phyloP scores from a whole-genome alignment of 2,888 invertebrate species.

The Drosophila seclusa region DNA sequence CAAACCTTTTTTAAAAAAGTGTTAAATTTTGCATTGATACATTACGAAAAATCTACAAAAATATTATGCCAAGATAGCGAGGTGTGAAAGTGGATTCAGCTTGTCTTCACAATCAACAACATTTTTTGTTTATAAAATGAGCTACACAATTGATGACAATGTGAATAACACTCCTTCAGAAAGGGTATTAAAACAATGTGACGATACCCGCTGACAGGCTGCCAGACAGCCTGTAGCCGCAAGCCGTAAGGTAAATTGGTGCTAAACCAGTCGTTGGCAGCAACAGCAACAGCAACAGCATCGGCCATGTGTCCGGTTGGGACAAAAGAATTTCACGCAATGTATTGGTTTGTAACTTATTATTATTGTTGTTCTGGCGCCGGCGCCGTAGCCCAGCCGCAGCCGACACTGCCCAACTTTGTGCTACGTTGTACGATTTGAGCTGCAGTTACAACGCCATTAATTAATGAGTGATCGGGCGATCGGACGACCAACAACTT shows the following conservation, averaged over 20 bases:
- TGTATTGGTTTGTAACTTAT: conserved; percentile 45
- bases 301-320: conserved; percentile 68
- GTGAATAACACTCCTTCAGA: background rate
- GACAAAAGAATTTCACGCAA: conserved; percentile 66
- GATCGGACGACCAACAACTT: conserved; percentile 43
- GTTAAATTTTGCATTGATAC: background rate
- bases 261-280: conserved; percentile 62
- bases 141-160: background rate
- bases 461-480: conserved; percentile 62
- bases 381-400: too few species aligned
- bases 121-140: background rate
- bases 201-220: conserved; percentile 23
- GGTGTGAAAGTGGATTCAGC: background rate
- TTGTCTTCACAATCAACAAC: background rate
- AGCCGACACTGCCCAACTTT: conserved; percentile 41
- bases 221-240: conserved; percentile 48
- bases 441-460: conserved; percentile 66
- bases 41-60: background rate
- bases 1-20: background rate
- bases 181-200: conserved; percentile 22
- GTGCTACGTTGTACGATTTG: conserved; percentile 64
- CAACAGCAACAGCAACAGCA: background rate
- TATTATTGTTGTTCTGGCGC: conserved; percentile 32
- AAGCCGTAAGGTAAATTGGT: conserved; percentile 17
- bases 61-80: background rate